Conservation (phyloP, 2,113 vertebrate species). For the Chlamydotis undulata region DNA sequence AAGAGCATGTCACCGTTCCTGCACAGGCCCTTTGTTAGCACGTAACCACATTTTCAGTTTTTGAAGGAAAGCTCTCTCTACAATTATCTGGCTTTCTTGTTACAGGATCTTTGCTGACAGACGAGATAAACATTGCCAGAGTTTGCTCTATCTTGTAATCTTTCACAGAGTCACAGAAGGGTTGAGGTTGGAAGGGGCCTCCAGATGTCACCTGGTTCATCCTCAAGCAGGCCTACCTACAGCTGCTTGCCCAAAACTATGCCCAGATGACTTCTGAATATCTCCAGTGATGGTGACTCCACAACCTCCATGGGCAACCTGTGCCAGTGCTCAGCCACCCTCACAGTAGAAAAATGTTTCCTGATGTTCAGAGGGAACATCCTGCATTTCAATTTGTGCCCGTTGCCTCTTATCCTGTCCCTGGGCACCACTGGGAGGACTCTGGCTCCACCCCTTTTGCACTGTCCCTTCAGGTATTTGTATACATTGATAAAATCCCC, state of each 20-base stretch:
- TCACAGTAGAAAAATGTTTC: not conserved
- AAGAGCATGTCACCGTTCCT: not conserved
- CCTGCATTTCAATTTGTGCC: not conserved
- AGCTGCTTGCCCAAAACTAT: not conserved
- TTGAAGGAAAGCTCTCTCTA: not conserved
- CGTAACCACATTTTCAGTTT: not conserved
- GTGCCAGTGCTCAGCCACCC: not conserved
- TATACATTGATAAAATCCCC: too few relatives aligned
- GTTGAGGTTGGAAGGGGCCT: not conserved
- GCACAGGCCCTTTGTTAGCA: not conserved
- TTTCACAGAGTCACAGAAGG: not conserved
- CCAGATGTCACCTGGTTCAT: not conserved
- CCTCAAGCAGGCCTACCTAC: too few relatives aligned
- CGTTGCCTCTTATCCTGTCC: not conserved
- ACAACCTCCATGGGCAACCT: not conserved
- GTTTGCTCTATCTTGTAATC: not conserved
- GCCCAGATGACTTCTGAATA: not conserved
- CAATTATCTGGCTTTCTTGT: not conserved
- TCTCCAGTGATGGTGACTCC: not conserved
- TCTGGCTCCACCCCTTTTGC: not conserved
- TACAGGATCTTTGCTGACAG: not conserved
- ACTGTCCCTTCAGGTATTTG: not conserved
- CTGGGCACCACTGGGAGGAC: not conserved
- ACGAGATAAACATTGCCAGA: not conserved
- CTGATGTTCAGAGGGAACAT: not conserved